phyloP scores from a whole-genome alignment of 2,797 vertebrate species.

The Phataginus tetradactyla region DNA sequence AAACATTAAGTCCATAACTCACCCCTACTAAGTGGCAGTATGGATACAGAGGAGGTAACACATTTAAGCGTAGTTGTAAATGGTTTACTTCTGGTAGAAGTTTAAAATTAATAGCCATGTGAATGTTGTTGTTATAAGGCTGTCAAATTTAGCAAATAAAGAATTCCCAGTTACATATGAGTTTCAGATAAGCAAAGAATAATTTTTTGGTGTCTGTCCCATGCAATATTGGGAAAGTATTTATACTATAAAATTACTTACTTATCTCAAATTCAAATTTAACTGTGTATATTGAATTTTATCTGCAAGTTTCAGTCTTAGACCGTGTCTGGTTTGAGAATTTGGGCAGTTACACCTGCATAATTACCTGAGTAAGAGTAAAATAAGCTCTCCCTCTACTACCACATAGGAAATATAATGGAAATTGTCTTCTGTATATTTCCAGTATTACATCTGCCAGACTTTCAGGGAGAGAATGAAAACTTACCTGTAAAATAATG shows the following conservation, averaged over 20 bases:
- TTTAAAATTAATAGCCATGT: not conserved
- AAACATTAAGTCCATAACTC: not conserved
- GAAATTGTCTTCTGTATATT: not conserved
- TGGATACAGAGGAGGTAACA: not conserved
- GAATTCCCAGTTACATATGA: not conserved
- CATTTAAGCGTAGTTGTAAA: not conserved
- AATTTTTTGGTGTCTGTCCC: not conserved
- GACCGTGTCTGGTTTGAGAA: not conserved
- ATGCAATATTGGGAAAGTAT: not conserved
- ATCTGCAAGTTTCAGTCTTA: not conserved
- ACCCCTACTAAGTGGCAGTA: not conserved
- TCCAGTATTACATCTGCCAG: not conserved
- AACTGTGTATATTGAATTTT: not conserved
- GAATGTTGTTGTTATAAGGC: not conserved
- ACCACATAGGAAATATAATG: not conserved
- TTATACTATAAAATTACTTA: not conserved
- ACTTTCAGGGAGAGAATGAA: not conserved
- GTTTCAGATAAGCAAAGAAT: not conserved
- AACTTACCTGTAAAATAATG: not conserved
- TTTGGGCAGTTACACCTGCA: not conserved
- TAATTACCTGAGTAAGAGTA: not conserved
- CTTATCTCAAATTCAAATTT: not conserved
- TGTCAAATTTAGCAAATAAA: slow-evolving; percentile 3
- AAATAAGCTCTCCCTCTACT: not conserved
- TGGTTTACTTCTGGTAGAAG: not conserved